These are phyloP conservation scores for Drosophila melanosoma DNA, from an alignment of 2,888 invertebrate species.

Conservation along the genomic window DNA sequence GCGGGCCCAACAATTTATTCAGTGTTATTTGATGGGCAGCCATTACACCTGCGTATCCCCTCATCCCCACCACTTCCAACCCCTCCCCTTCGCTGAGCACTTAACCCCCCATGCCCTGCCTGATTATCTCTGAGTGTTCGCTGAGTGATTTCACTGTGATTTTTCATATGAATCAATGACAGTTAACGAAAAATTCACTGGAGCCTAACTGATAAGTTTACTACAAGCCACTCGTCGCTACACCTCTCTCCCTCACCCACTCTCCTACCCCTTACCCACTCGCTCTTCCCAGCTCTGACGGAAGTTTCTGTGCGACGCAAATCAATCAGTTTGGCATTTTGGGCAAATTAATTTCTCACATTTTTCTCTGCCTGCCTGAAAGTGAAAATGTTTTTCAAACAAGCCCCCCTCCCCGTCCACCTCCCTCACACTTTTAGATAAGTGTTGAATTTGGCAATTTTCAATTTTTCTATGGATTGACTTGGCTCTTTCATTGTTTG, in stretches of 20 bases:
- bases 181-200: constrained; percentile 14
- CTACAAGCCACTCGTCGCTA: constrained; percentile 12
- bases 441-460: constrained; percentile 45
- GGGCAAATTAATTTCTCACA: constrained; percentile 71
- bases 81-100: constrained; percentile 19
- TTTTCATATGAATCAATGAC: constrained; percentile 71
- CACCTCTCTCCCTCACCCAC: constrained; percentile 1
- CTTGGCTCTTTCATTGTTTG: constrained; percentile 36
- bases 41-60: constrained; percentile 56
- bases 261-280: neutral
- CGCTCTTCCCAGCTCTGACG: neutral
- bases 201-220: constrained; percentile 69
- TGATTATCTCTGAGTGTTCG: constrained; percentile 51
- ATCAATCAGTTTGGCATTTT: constrained; percentile 75
- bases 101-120: constrained; percentile 30
- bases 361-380: constrained; percentile 61
- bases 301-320: constrained; percentile 41
- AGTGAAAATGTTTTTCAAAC: constrained; percentile 46
- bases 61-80: neutral
- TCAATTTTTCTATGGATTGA: constrained; percentile 11
- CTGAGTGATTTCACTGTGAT: constrained; percentile 71
- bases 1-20: constrained; percentile 31
- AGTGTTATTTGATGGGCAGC: constrained; percentile 45
- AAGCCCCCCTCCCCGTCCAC: neutral
- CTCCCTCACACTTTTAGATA: neutral